Evolutionary conservation across 2,888 invertebrate genomes (phyloP), one percentile per base, ranked within the genome.

Genomic region (Cistogaster globosa): DNA sequence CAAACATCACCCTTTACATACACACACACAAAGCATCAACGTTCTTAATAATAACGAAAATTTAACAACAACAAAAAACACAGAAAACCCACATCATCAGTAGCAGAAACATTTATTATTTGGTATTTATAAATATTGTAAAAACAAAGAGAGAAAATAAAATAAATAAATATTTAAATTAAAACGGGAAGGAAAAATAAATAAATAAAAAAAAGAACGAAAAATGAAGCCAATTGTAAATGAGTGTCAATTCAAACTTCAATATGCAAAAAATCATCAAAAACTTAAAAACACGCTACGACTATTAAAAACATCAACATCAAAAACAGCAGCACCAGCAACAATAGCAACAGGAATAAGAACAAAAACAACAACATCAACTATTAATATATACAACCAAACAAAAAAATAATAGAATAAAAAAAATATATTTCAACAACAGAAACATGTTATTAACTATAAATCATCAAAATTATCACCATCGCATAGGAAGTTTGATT

Each of bases 211-310:
- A 2, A 62, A 68, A 18, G 11, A 69, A 55, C 51, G 60, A 82
- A 82, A 82, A 82, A 85, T 85, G 85, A 82, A 82, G 85, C 78
- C 85, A 85, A 85, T 85, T 85, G 85, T 67, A 82, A 82, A 85
- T 67, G 82, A 85, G 75, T 82, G 78, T 78, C 85, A 85, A 80
- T 82, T 83, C 71, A 77, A 72, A 82, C 57, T 84, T 81, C 81
- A 77, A 63, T 74, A 82, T 82, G 84, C 63, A 85, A 77, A 85
- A 78, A 69, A 78, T 74, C 75, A 85, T 60, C 57, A 75, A 57
- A 79, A 82, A 65, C 65, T 82, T 79, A 60, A 78, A 82, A 79
- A 75, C 72, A 83, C 76, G 77, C 65, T 57, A 65, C 67, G 16
- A 55, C 85, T 65, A 85, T 85, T 85, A 79, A 82, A 82, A 79